Base-by-base conservation (phyloP, 2,888 invertebrate species). In the Boloria euphrosyne region DNA sequence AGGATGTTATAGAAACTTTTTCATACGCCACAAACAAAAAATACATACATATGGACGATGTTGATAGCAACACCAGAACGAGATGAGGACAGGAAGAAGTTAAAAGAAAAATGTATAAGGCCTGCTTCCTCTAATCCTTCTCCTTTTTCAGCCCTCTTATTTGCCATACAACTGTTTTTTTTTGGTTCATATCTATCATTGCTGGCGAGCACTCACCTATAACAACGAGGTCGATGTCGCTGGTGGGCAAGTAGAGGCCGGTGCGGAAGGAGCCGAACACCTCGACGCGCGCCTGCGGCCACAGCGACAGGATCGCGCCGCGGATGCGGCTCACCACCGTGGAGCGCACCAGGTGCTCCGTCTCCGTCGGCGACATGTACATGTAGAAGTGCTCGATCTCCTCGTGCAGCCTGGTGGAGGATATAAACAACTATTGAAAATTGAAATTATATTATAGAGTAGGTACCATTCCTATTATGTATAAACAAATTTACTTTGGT, bases 221-320 rank as follows among this genome's bases (percentile, higher is more conserved):
- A 68, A 94, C 94, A 66, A 94, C 94, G 17, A 93, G 88, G 75
- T 94, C 94, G 79, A 95, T 95, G 82, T 95, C 95, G 82, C 98
- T 98, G 80, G 99, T 99, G 74, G 99, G 99, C 85, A 99, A 94
- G 93, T 99, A 99, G 73, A 99, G 95, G 65, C 98, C 98, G 72
- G 99, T 99, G 77, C 98, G 95, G 93, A 98, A 99, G 81, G 98
- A 98, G 80, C 99, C 99, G 93, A 99, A 99, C 80, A 99, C 97
- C 93, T 99, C 98, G 74, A 99, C 98, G 86, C 97, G 94, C 68
- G 98, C 98, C 82, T 97, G 95, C 68, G 98, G 97, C 98, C 98
- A 99, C 78, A 98, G 94, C 79, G 96, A 94, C 74, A 95, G 93
- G 82, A 99, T 97, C 71, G 98, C 97, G 78, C 94, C 93, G 81